These are phyloP conservation scores for Anastrepha ludens DNA, from an alignment of 1,140 invertebrate species.

Conservation along the genomic window DNA sequence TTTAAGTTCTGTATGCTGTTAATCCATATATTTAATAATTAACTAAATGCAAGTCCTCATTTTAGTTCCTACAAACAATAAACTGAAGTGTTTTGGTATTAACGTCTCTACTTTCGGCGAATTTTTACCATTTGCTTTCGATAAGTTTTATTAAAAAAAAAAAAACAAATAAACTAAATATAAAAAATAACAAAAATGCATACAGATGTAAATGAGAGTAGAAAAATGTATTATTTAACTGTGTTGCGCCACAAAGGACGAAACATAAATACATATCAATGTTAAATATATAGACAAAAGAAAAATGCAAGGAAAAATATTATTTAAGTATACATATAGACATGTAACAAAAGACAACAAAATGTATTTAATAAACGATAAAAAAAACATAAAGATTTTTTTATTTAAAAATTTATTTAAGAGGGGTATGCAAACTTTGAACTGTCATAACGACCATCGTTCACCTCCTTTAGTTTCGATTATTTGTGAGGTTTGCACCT, in stretches of 20 bases:
- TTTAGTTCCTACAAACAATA: slow-evolving; percentile 28
- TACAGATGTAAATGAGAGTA: not conserved
- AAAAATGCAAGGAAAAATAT: slow-evolving; percentile 55
- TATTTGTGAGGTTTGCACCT: no score
- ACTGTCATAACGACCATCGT: no score
- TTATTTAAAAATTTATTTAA: not conserved
- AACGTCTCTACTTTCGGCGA: not conserved
- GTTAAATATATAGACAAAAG: slow-evolving; percentile 67
- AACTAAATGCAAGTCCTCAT: not conserved
- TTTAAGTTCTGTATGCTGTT: slow-evolving; percentile 1
- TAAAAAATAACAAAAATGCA: no score
- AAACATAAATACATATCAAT: slow-evolving; percentile 69
- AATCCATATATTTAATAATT: not conserved
- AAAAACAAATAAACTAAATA: no score
- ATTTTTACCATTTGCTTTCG: slow-evolving; percentile 3
- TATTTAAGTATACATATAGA: slow-evolving; percentile 1
- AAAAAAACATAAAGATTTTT: not conserved
- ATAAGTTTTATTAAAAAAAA: not conserved
- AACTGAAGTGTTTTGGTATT: not conserved
- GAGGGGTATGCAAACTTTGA: no score
- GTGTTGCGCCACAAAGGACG: slow-evolving; percentile 16
- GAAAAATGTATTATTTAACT: not conserved
- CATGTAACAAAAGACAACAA: slow-evolving; percentile 5
- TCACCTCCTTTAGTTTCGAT: no score
- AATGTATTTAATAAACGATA: slow-evolving; percentile 37